phyloP scores from a whole-genome alignment of 2,113 vertebrate species.

The Corythornis madagascariensis region DNA sequence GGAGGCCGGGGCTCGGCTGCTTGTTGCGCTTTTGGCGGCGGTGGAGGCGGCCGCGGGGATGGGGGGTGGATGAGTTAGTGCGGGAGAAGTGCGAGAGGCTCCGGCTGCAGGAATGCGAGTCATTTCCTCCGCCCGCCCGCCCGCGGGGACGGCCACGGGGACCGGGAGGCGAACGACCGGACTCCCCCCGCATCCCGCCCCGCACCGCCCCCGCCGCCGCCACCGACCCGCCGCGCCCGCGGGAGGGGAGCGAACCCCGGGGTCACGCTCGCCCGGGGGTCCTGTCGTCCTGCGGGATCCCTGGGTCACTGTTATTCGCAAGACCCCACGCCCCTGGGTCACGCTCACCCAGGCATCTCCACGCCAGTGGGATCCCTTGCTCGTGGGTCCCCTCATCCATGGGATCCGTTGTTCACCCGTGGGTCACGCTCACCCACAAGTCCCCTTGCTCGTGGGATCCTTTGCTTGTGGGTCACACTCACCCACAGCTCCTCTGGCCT shows the following conservation, averaged over 20 bases:
- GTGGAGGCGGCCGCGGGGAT: not conserved
- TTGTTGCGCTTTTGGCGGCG: not conserved
- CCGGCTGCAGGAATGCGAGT: conserved; percentile 86
- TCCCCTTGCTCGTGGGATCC: too few relatives aligned
- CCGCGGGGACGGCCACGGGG: not conserved
- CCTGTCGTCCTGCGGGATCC: not conserved
- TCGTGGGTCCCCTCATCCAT: too few relatives aligned
- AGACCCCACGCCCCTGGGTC: not conserved
- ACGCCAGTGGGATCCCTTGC: rapidly evolving
- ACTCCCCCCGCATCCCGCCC: not conserved
- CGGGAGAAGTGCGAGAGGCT: conserved; percentile 77
- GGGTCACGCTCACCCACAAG: not conserved
- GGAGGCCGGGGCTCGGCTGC: not conserved
- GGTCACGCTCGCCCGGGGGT: not conserved
- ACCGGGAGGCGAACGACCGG: conserved; percentile 56
- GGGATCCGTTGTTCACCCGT: not conserved
- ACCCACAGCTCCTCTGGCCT: not conserved
- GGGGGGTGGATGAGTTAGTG: conserved; percentile 53
- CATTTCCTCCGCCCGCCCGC: conserved; percentile 81
- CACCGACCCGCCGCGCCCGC: not conserved
- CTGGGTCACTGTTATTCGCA: not conserved
- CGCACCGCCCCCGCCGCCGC: not conserved
- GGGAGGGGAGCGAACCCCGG: not conserved
- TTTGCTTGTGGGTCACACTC: not conserved
- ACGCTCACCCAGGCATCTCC: rapidly evolving